These are phyloP conservation scores for Doryteuthis pealeii DNA, from an alignment of 1,140 invertebrate genomes.

Conservation along the genomic window DNA sequence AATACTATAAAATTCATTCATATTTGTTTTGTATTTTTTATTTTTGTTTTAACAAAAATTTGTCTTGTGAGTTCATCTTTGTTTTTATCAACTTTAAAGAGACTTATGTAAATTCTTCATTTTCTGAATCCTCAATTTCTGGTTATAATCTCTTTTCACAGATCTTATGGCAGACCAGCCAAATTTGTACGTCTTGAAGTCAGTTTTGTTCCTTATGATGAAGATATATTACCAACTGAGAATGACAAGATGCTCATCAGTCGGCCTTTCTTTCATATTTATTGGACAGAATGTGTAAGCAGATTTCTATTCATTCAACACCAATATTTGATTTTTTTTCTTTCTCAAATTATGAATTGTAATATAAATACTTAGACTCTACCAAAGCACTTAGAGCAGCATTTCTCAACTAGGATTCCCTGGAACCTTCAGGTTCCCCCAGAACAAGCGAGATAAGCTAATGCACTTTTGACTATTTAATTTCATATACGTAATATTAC, in stretches of 20 bases:
- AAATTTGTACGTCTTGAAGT: slow-evolving; percentile 74
- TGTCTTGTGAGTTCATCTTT: slow-evolving; percentile 13
- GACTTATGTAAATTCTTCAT: neutral
- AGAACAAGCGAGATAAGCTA: too few relatives aligned
- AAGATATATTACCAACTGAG: slow-evolving; percentile 69
- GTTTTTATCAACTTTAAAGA: slow-evolving; percentile 1
- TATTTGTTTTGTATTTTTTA: too few relatives aligned
- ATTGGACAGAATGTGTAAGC: slow-evolving; percentile 83
- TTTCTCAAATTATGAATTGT: too few relatives aligned
- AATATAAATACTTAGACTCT: too few relatives aligned
- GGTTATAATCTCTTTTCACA: slow-evolving; percentile 38
- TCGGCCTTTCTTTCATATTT: slow-evolving; percentile 87
- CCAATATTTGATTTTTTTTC: too few relatives aligned
- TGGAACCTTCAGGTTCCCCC: too few relatives aligned
- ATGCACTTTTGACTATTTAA: too few relatives aligned
- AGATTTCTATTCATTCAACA: neutral
- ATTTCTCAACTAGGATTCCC: too few relatives aligned
- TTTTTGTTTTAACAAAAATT: neutral
- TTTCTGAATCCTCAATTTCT: too few relatives aligned
- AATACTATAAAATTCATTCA: too few relatives aligned
- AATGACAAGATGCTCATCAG: slow-evolving; percentile 74
- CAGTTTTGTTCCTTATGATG: slow-evolving; percentile 78
- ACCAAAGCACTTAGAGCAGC: too few relatives aligned
- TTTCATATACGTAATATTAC: too few relatives aligned
- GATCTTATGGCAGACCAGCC: slow-evolving; percentile 63